Evolutionary conservation across 2,113 vertebrate species (phyloP), one percentile per base, ranked within the genome.

Genomic region (Puma concolor): DNA sequence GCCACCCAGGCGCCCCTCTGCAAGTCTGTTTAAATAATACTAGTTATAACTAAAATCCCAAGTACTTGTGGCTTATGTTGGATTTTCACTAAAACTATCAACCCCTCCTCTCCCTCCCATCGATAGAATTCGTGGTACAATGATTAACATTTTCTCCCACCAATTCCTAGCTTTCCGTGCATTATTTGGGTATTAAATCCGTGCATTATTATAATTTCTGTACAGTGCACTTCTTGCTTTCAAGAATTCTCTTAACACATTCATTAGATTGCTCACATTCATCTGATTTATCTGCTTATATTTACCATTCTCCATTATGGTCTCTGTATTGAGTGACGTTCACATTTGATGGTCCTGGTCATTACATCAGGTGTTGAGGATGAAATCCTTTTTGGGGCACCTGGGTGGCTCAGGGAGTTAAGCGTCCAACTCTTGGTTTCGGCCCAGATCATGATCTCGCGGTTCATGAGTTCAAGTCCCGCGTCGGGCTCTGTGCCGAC

Each of bases 401-500:
- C 52, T 1, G 5, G 1, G 52, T 19, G 52, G 52, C 52, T 54
- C 52, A 54, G 52, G 16, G 1, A 14, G 52, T 54, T 7, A 54
- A 17, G 17, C 4, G 16, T 54, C 52, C 17, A 44, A 44, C 44
- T 44, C 44, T 44, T 44, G 52, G 13, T 14, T 19, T 54, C 2
- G 17, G 17, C 17, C 17, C 52, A 54, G 16, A 6, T 54, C 52
- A 54, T 54, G 52, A 7, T 54, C 52, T 54, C 1, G 2, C 17
- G 1, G 16, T 6, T 54, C 16, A 6, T 54, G 17, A 1, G 17
- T 54, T 19, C 52, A 0, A 4, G 52, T 5, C 52, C 52, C 13
- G 0, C 6, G 5, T 54, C 5, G 5, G 17, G 17, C 52, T 54
- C 52, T 54, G 52, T 52, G 50, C 14, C 16, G 50, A 52, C 16